Evolutionary conservation across 2,888 invertebrate species (phyloP).

Genomic region (Leptarthrus brevirostris): DNA sequence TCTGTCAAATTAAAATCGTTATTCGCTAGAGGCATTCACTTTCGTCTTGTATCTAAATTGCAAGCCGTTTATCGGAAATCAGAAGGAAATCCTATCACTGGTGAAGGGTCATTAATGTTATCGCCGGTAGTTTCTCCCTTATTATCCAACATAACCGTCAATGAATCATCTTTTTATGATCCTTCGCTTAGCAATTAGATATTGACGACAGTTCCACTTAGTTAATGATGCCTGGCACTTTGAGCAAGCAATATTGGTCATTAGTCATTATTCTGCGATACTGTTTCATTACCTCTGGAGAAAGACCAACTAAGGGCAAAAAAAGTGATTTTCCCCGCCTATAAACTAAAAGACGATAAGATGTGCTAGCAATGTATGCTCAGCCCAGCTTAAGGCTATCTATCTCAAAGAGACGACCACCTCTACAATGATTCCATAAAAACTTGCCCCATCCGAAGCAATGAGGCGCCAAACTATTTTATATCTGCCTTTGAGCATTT

Average conservation of each 20-base stretch:
- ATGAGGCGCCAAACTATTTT: constrained; percentile 25
- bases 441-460: constrained; percentile 1
- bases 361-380: not conserved
- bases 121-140: not conserved
- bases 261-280: not conserved
- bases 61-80: no score
- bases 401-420: not conserved
- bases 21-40: no score
- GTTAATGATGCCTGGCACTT: not conserved
- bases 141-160: not conserved
- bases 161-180: not conserved
- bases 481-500: not conserved
- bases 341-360: not conserved
- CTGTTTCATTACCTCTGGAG: not conserved
- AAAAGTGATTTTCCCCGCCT: not conserved
- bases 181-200: not conserved
- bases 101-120: not conserved
- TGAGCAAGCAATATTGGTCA: not conserved
- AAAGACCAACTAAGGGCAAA: not conserved
- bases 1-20: no score
- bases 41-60: no score
- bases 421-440: not conserved
- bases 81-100: not conserved
- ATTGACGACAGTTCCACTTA: constrained; percentile 9
- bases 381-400: not conserved